Base-by-base conservation (phyloP, 2,888 invertebrate species). In the Thyatira batis region DNA sequence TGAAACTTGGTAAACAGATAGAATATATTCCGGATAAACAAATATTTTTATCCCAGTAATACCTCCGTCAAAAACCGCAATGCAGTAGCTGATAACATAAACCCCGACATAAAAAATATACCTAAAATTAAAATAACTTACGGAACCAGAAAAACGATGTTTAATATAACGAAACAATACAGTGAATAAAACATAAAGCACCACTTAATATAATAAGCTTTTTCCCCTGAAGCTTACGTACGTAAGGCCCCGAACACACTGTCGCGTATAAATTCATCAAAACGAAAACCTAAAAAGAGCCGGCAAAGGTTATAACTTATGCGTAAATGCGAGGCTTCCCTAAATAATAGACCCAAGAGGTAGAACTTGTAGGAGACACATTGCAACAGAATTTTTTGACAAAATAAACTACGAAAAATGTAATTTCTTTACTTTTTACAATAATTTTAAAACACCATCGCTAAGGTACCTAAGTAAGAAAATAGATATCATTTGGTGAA, bases 201-300 rank as follows among this genome's bases (percentile, higher is more conserved):
- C 17, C 39, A 39, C 39, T 39, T 39, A 39, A 39, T 39, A 17
- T 39, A 56, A 64, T 64, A 65, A 65, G 69, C 66, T 71, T 71
- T 69, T 66, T 70, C 65, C 71, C 65, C 56, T 53, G 49, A 45
- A 63, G 62, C 64, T 63, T 66, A 67, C 71, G 76, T 75, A 73
- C 76, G 76, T 71, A 78, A 71, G 70, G 69, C 70, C 70, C 76
- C 75, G 72, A 75, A 69, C 68, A 67, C 68, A 67, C 73, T 71
- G 79, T 78, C 80, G 69, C 74, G 64, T 72, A 81, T 81, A 82
- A 80, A 82, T 82, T 81, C 79, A 74, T 82, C 80, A 79, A 65
- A 66, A 68, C 65, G 77, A 76, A 75, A 73, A 74, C 72, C 76
- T 69, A 67, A 80, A 71, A 72, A 80, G 76, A 72, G 67, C 70